Evolutionary conservation across 64 coral and sea anemone genomes (phyloP).

Genomic region (Stylophora pistillata): DNA sequence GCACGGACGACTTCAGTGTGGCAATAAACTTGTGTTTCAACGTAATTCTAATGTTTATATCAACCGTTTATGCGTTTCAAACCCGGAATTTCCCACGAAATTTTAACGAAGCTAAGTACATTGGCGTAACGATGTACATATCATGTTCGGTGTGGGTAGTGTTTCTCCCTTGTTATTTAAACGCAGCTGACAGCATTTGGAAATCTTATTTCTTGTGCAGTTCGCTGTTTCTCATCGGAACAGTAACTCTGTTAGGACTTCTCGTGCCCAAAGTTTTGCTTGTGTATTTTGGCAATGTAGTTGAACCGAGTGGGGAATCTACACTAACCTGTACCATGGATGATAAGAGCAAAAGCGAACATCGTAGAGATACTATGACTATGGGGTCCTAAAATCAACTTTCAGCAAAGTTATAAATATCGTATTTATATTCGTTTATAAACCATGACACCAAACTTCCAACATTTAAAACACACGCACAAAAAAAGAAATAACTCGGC

Average conservation of each 20-base stretch:
- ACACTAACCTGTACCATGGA: not conserved
- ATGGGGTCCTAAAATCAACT: not conserved
- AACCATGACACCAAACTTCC: too few species aligned
- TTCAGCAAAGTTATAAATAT: too few species aligned
- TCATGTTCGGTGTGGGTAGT: conserved; percentile 92
- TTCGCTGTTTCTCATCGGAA: conserved; percentile 77
- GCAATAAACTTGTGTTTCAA: conserved; percentile 87
- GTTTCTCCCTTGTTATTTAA: conserved; percentile 91
- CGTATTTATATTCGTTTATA: too few species aligned
- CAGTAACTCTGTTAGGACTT: conserved; percentile 80
- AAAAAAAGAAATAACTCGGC: too few species aligned
- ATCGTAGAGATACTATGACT: not conserved
- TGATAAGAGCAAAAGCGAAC: not conserved
- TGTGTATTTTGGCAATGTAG: conserved; percentile 56
- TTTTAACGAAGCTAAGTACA: conserved; percentile 99
- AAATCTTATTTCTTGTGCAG: conserved; percentile 52
- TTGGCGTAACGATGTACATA: conserved; percentile 95
- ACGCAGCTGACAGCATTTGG: conserved; percentile 62
- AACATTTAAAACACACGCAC: too few species aligned
- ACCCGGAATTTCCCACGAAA: conserved; percentile 94
- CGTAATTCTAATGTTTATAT: conserved; percentile 68
- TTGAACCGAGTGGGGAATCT: conserved; percentile 36
- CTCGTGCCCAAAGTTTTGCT: conserved; percentile 71
- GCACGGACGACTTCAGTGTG: conserved; percentile 62
- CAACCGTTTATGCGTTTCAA: conserved; percentile 87